Evolutionary conservation across 1,140 invertebrate genomes (phyloP).

Genomic region (Cylas formicarius): DNA sequence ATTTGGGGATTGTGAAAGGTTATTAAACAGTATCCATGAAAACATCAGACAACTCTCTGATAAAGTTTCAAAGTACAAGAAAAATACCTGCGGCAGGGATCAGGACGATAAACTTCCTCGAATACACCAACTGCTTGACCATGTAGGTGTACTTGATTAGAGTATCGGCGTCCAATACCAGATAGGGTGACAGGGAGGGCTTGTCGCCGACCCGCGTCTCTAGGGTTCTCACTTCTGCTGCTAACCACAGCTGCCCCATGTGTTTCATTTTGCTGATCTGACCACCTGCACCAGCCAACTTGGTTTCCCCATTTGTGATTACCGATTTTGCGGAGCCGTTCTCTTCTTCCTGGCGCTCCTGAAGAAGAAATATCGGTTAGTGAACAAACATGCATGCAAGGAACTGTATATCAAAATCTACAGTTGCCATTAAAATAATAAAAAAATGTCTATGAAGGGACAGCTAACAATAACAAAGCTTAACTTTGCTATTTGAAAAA

Average conservation of each 20-base stretch:
- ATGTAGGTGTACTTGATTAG: conserved; percentile 63
- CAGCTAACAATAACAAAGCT: no score
- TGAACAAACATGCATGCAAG: no score
- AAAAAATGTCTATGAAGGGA: no score
- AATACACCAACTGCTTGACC: conserved; percentile 69
- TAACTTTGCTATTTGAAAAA: no score
- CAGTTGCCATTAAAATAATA: no score
- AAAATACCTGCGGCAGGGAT: conserved; percentile 68
- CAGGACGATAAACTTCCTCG: conserved; percentile 70
- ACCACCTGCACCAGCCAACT: conserved; percentile 13
- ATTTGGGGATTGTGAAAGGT: no score
- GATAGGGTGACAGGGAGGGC: conserved; percentile 59
- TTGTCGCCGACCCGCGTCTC: conserved; percentile 43
- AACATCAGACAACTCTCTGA: no score
- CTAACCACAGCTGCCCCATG: conserved; percentile 50
- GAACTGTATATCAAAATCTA: no score
- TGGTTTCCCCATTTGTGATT: conserved; percentile 11
- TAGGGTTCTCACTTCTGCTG: conserved; percentile 51
- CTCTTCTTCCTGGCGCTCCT: conserved; percentile 18
- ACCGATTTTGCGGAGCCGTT: conserved; percentile 5
- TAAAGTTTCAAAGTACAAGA: no score
- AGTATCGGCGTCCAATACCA: conserved; percentile 66
- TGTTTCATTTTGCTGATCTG: conserved; percentile 46
- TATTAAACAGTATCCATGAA: neutral
- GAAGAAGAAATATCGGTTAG: conserved; percentile 5